These are phyloP conservation scores for Creontiades dilutus DNA, from an alignment of 2,888 invertebrate genomes.

Conservation along the genomic window DNA sequence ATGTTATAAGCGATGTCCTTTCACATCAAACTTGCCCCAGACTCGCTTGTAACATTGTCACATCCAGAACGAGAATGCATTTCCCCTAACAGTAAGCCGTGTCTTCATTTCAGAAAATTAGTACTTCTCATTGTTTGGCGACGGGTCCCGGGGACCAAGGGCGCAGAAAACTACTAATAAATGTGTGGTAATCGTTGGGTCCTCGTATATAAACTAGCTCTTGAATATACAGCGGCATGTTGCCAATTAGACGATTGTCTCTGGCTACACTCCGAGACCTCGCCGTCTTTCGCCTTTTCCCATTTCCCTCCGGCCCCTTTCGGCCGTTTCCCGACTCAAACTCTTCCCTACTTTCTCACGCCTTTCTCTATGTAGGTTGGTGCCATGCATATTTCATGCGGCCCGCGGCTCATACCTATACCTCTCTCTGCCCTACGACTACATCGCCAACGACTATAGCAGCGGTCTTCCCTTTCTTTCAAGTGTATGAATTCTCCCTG, in stretches of 20 bases:
- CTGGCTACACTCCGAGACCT: slow-evolving; percentile 2
- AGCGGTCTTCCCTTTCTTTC: neutral
- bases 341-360: slow-evolving; percentile 57
- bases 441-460: slow-evolving; percentile 34
- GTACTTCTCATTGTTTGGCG: too few relatives aligned
- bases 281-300: neutral
- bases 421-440: neutral
- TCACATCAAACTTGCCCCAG: too few relatives aligned
- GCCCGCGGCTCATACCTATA: slow-evolving; percentile 36
- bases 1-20: too few relatives aligned
- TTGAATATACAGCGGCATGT: slow-evolving; percentile 62
- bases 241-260: slow-evolving; percentile 63
- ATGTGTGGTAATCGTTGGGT: slow-evolving; percentile 64
- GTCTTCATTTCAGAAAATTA: too few relatives aligned
- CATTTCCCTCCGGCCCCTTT: slow-evolving; percentile 12
- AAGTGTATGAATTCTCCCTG: slow-evolving; percentile 1
- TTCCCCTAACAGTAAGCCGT: too few relatives aligned
- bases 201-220: slow-evolving; percentile 58
- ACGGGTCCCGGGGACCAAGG: neutral
- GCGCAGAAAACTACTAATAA: slow-evolving; percentile 37
- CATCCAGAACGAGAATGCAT: too few relatives aligned
- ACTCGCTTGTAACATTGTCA: too few relatives aligned
- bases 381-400: slow-evolving; percentile 66
- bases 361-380: slow-evolving; percentile 41
- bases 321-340: slow-evolving; percentile 18